These are phyloP conservation scores for Scaptomyza graminum DNA, from an alignment of 1,140 invertebrate genomes.

Conservation along the genomic window DNA sequence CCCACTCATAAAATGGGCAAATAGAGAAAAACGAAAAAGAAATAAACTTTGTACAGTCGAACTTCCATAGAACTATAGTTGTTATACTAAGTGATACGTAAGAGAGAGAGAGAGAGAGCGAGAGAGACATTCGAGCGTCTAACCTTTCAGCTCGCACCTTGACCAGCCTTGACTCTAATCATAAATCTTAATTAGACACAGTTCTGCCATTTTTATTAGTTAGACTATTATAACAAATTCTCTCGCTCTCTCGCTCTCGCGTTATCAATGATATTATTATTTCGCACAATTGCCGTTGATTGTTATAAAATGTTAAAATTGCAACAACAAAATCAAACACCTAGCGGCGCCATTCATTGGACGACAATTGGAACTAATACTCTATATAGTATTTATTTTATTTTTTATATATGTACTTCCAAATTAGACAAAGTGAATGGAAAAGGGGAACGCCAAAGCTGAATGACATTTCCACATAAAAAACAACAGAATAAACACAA, in stretches of 20 bases:
- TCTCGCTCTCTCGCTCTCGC: no score
- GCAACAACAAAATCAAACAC: slow-evolving; percentile 17
- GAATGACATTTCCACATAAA: slow-evolving; percentile 36
- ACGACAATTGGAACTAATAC: slow-evolving; percentile 44
- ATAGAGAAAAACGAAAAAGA: no score
- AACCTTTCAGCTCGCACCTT: not conserved
- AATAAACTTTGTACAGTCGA: no score
- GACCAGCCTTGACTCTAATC: slow-evolving; percentile 59
- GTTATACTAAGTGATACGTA: not conserved
- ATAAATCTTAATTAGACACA: slow-evolving; percentile 65
- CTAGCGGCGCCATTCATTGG: slow-evolving; percentile 55
- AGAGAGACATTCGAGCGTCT: not conserved
- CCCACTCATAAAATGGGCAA: no score
- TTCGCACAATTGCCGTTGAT: slow-evolving; percentile 45
- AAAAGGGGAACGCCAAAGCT: slow-evolving; percentile 40
- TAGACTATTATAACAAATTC: no score
- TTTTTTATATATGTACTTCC: slow-evolving; percentile 42
- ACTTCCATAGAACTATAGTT: not conserved
- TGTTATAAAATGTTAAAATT: slow-evolving; percentile 23
- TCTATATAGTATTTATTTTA: no score
- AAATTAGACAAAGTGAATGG: slow-evolving; percentile 1
- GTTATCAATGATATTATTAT: no score
- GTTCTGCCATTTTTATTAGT: slow-evolving; percentile 32
- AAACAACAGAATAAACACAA: not conserved
- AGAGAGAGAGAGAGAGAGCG: not conserved